Percentiles rank a stretch among this genome's conserved stretches.
These are phyloP conservation scores for Ophion obscuratus DNA, from an alignment of 2,888 invertebrate genomes.

Conservation along the genomic window DNA sequence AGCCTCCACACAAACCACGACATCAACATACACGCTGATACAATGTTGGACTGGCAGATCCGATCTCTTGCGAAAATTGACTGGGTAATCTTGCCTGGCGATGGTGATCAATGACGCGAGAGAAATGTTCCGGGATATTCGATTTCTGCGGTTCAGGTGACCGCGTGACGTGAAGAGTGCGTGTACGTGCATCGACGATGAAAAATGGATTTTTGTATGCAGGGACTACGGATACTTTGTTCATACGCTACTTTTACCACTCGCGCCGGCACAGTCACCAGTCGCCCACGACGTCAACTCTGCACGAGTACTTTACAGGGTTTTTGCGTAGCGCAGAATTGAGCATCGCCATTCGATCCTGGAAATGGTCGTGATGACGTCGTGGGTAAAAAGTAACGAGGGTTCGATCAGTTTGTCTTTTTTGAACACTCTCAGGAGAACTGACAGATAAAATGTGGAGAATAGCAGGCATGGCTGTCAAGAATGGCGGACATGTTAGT, in stretches of 20 bases:
- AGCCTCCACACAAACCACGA: not conserved
- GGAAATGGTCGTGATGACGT: not conserved
- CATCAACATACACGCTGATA: not conserved
- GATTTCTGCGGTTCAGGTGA: constrained; percentile 35
- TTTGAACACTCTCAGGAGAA: not conserved
- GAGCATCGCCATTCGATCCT: not conserved
- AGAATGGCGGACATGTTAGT: too few relatives aligned
- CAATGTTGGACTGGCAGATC: not conserved
- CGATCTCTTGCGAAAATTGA: not conserved
- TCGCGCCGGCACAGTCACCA: not conserved
- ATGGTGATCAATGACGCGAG: not conserved
- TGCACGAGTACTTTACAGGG: not conserved
- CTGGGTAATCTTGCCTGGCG: not conserved
- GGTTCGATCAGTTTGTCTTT: not conserved
- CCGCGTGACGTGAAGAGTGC: not conserved
- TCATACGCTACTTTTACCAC: not conserved
- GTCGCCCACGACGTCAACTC: not conserved
- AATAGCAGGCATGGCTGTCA: not conserved
- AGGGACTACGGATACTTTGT: constrained; percentile 8
- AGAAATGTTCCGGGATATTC: constrained; percentile 35
- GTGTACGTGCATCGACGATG: not conserved
- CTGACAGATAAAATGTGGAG: not conserved
- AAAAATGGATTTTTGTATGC: constrained; percentile 1
- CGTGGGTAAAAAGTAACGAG: not conserved
- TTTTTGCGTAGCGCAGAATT: not conserved